A percentile compares a stretch with the other conserved stretches of the same genome.
Evolutionary conservation across 2,888 invertebrate species (phyloP).

Genomic region (Nephrocerus scutellatus): DNA sequence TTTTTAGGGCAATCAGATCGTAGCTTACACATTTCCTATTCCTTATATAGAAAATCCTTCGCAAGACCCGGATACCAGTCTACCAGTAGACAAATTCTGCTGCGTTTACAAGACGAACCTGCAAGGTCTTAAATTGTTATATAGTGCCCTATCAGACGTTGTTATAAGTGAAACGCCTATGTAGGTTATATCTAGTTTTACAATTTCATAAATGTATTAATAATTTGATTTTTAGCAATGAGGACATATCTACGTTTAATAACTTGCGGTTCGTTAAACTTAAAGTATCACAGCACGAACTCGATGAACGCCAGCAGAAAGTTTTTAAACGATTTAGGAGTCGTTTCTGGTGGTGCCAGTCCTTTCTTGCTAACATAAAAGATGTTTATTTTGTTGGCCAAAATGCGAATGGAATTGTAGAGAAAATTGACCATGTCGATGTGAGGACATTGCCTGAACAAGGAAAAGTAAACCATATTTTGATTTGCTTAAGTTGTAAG

Average conservation of each 20-base stretch:
- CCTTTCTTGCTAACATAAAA: slow-evolving; percentile 63
- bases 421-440: slow-evolving; percentile 50
- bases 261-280: slow-evolving; percentile 58
- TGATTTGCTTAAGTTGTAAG: no score
- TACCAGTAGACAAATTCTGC: slow-evolving; percentile 61
- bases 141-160: slow-evolving; percentile 73
- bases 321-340: slow-evolving; percentile 53
- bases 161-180: slow-evolving; percentile 34
- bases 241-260: slow-evolving; percentile 25
- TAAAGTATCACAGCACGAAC: slow-evolving; percentile 59
- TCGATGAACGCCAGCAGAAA: slow-evolving; percentile 51
- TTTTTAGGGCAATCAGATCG: slow-evolving; percentile 59
- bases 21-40: no score
- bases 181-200: slow-evolving; percentile 39
- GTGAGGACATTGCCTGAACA: slow-evolving; percentile 53
- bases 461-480: no score
- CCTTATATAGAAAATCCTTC: slow-evolving; percentile 24
- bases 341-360: slow-evolving; percentile 73
- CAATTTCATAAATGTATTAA: no score
- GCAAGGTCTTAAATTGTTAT: slow-evolving; percentile 54
- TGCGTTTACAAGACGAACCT: slow-evolving; percentile 57
- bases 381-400: slow-evolving; percentile 65
- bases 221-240: slow-evolving; percentile 3
- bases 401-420: slow-evolving; percentile 61
- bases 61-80: slow-evolving; percentile 40